These are phyloP conservation scores for Dryomyza anilis DNA, from an alignment of 2,888 invertebrate genomes.

Conservation along the genomic window DNA sequence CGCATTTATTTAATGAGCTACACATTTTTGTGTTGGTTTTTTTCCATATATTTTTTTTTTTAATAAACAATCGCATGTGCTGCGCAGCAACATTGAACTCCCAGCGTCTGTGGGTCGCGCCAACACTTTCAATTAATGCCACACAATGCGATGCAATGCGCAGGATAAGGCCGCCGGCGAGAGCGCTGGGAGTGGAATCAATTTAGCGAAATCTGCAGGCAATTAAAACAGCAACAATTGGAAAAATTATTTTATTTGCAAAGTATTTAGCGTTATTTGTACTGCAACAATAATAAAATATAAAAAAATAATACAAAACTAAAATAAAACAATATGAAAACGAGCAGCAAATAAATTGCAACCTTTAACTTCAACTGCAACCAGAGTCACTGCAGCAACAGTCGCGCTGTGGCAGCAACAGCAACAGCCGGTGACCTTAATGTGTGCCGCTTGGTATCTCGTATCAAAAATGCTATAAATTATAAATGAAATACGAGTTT, in stretches of 20 bases:
- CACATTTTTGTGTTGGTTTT: too few relatives aligned
- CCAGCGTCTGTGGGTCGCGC: too few relatives aligned
- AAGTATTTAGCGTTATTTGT: too few relatives aligned
- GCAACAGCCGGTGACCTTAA: conserved; percentile 16
- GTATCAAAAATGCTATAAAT: conserved; percentile 31
- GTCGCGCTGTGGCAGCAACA: conserved; percentile 29
- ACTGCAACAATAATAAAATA: too few relatives aligned
- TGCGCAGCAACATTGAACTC: too few relatives aligned
- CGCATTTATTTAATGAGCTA: too few relatives aligned
- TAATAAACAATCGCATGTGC: too few relatives aligned
- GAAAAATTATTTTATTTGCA: too few relatives aligned
- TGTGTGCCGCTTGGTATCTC: conserved; percentile 3
- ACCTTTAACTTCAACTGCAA: conserved; percentile 12
- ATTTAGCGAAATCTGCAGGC: background rate
- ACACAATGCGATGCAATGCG: background rate
- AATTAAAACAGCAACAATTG: background rate
- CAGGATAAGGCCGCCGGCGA: background rate
- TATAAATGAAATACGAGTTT: conserved; percentile 19
- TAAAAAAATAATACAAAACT: too few relatives aligned
- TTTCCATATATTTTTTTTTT: too few relatives aligned
- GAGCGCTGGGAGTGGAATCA: background rate
- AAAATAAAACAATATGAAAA: too few relatives aligned
- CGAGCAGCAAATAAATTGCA: conserved; percentile 2
- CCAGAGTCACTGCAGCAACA: conserved; percentile 27
- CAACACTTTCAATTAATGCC: too few relatives aligned